Base-by-base conservation (phyloP, 2,888 invertebrate species). In the Sphecodes monilicornis region DNA sequence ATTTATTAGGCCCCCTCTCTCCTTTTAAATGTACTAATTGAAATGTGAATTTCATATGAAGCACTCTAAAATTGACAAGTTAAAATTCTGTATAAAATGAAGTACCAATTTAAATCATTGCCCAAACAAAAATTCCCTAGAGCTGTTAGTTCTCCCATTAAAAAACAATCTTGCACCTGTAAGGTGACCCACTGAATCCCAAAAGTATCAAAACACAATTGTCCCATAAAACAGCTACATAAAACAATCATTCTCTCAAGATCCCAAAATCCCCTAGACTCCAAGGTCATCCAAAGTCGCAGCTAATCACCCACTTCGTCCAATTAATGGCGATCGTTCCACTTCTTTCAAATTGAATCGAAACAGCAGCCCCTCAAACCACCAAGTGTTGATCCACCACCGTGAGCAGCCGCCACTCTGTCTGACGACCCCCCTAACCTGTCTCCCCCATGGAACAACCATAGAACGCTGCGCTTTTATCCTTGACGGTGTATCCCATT, bases 271-370 rank as follows among this genome's bases (percentile, higher is more conserved):
- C 16, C 41, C 10, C 29, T n/a, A 13, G 26, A 5, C 13, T 26
- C 26, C 13, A 13, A 57, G 57, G 57, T 26, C 26, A 57, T 3
- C 57, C 26, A 13, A 13, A 5, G 13, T 26, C 57, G 64, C 50
- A 18, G 57, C 10, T 66, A 79, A 82, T 36, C 22, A 54, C 71
- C 32, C n/a, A 16, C 36, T 39, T n/a, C 46, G 57, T 74, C 26
- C 50, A 76, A 76, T 81, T 80, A 85, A 78, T 77, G 76, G 60
- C 69, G 72, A 81, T 85, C 77, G 85, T 80, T 79, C 79, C 83
- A 86, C 76, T 85, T 85, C 80, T 80, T 85, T 83, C 73, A 80
- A 57, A 88, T 87, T 88, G 81, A 70, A 83, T 78, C 69, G 60
- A 46, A 26, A 71, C 71, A 22, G 22, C 22, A 50, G 26, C 86